Percentiles rank a stretch among this genome's conserved stretches.
Evolutionary conservation across 1,140 invertebrate genomes (phyloP).

Genomic region (Arctopsyche grandis): DNA sequence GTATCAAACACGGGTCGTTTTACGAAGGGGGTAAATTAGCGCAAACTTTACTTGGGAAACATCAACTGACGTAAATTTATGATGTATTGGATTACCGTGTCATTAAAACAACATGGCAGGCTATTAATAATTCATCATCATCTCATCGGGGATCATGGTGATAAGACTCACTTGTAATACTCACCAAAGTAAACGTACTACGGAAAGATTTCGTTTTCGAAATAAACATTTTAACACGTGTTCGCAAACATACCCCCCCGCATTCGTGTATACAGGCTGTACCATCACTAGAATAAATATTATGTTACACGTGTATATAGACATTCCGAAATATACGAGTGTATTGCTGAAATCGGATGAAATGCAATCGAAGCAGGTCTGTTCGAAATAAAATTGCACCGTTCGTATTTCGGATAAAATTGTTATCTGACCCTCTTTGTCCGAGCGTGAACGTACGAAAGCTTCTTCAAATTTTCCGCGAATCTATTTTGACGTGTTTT

Average conservation of each 20-base stretch:
- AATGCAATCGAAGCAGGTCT: slow-evolving; percentile 23
- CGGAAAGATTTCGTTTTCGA: no score
- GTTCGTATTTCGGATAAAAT: slow-evolving; percentile 18
- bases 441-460: not conserved
- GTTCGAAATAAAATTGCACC: slow-evolving; percentile 30
- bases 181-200: no score
- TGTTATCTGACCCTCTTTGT: not conserved
- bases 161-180: not conserved
- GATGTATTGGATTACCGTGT: slow-evolving; percentile 43
- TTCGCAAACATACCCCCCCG: no score
- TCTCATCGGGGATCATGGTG: slow-evolving; percentile 24
- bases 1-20: not conserved
- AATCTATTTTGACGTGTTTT: no score
- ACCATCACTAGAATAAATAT: no score
- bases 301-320: no score
- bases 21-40: slow-evolving; percentile 16
- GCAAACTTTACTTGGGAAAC: slow-evolving; percentile 10
- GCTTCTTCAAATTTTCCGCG: no score
- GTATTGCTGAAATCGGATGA: slow-evolving; percentile 5
- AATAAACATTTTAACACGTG: no score
- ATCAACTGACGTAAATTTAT: slow-evolving; percentile 39
- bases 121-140: slow-evolving; percentile 41
- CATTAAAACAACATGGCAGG: slow-evolving; percentile 41
- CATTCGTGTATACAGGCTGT: no score
- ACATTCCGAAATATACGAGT: no score